Evolutionary conservation across 2,888 invertebrate genomes (phyloP).

Genomic region (Pterostichus madidus): DNA sequence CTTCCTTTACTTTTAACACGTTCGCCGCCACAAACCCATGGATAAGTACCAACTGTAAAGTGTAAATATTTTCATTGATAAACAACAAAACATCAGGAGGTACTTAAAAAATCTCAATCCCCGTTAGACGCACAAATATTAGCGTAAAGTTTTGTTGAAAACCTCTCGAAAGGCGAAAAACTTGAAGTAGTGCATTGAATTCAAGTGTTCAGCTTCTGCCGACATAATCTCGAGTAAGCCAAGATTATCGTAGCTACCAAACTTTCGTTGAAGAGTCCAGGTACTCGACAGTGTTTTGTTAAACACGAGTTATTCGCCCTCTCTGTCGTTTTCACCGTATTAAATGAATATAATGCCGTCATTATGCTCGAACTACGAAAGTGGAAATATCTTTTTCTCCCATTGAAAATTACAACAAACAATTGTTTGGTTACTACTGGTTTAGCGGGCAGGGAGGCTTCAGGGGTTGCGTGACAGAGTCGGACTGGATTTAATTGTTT

Average conservation of each 20-base stretch:
- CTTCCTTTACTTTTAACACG: conserved; percentile 40
- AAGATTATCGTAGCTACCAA: conserved; percentile 42
- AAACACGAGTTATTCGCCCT: conserved; percentile 35
- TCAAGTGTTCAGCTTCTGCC: conserved; percentile 22
- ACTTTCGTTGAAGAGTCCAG: conserved; percentile 16
- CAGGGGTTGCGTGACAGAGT: conserved; percentile 50
- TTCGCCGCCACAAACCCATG: conserved; percentile 4
- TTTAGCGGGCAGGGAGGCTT: conserved; percentile 15
- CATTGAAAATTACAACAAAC: conserved; percentile 65
- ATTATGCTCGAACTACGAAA: conserved; percentile 62
- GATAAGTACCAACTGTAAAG: conserved; percentile 39
- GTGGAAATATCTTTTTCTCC: conserved; percentile 65
- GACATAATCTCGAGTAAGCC: conserved; percentile 36
- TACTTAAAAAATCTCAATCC: conserved; percentile 34
- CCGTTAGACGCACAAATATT: conserved; percentile 26
- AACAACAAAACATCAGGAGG: conserved; percentile 8
- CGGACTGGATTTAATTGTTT: conserved; percentile 52
- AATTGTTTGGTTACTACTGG: conserved; percentile 65
- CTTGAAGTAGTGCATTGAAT: conserved; percentile 14
- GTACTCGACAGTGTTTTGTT: conserved; percentile 46
- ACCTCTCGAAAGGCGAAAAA: conserved; percentile 41
- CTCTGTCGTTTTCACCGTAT: conserved; percentile 56
- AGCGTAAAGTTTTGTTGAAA: conserved; percentile 8
- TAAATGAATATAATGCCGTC: conserved; percentile 64
- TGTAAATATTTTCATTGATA: conserved; percentile 46